These are phyloP conservation scores for Linurgus olivaceus DNA, from an alignment of 2,797 vertebrate genomes.

Conservation along the genomic window DNA sequence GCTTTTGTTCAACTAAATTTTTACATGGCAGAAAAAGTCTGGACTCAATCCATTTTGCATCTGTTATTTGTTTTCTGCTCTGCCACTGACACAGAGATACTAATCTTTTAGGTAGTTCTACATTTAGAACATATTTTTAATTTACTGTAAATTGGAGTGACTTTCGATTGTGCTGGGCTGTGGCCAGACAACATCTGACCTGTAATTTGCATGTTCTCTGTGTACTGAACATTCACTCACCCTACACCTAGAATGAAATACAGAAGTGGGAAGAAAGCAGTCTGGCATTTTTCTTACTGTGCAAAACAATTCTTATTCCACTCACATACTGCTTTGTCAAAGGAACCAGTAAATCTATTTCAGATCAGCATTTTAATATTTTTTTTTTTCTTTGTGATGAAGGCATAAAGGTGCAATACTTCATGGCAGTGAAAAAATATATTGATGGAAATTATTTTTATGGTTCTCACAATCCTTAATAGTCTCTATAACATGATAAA, in stretches of 20 bases:
- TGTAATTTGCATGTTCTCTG: not conserved
- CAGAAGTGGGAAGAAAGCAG: not conserved
- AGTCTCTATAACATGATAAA: not conserved
- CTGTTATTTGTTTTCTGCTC: not conserved
- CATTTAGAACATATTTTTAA: not conserved
- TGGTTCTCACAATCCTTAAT: not conserved
- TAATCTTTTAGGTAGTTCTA: not conserved
- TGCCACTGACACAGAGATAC: not conserved
- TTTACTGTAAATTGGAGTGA: not conserved
- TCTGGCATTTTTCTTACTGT: not conserved
- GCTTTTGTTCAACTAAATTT: not conserved
- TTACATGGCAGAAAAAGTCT: not conserved
- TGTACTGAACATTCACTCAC: not conserved
- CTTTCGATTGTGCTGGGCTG: not conserved
- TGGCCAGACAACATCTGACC: not conserved
- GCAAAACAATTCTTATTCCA: not conserved
- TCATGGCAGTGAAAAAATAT: not conserved
- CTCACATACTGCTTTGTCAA: not conserved
- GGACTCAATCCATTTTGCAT: not conserved
- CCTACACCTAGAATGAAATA: not conserved
- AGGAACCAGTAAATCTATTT: not conserved
- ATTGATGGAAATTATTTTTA: not conserved
- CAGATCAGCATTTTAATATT: not conserved
- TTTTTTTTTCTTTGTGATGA: not conserved
- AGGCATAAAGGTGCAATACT: not conserved